Base-by-base conservation (phyloP, 35 echinoderm and acorn worm species). In the Amphiura filiformis region DNA sequence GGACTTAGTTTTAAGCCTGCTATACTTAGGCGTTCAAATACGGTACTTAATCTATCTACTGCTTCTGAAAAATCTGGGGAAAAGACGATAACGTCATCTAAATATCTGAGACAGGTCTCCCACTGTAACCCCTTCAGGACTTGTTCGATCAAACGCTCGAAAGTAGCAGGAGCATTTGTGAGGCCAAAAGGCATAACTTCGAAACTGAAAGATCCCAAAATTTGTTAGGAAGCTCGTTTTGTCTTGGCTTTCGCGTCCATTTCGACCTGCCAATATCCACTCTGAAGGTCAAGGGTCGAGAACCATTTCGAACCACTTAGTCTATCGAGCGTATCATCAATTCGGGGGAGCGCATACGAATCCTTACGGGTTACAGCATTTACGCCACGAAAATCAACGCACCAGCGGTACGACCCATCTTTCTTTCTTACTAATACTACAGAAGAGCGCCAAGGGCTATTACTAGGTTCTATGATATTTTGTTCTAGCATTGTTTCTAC, bases 111-210 rank as follows among this genome's bases (percentile, higher is more conserved):
- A 22, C 75, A 38, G 13, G 47, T 78, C 35, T 88, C 36, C 86
- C 91, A 93, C 1, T 89, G 85, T 35, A 89, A 34, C 1, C 86
- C 86, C 0, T 34, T 31, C 18, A 93, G 32, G 0, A 89, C 80
- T 30, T 44, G 2, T 26, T 87, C 84, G 82, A 91, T 94, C 3
- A 91, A 82, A 37, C 89, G 38, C 88, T 94, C 82, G 57, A 91
- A 94, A n/a, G 84, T 94, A 1, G 88, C 89, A 1, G 82, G 88
- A 9, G 92, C 92, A 32, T 81, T 86, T 26, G 76, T 76, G 9
- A 94, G 47, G 17, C 82, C 92, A 82, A 86, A 90, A 37, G 91
- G 82, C 91, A 90, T 94, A 57, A 94, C 83, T 30, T 56, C 13
- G 11, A 78, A n/a, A 94, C n/a, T 79, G 79, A 37, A 81, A 90